Percentiles rank a stretch among this genome's conserved stretches.
phyloP scores from a whole-genome alignment of 2,888 invertebrate genomes.

The Agriopis aurantiaria region DNA sequence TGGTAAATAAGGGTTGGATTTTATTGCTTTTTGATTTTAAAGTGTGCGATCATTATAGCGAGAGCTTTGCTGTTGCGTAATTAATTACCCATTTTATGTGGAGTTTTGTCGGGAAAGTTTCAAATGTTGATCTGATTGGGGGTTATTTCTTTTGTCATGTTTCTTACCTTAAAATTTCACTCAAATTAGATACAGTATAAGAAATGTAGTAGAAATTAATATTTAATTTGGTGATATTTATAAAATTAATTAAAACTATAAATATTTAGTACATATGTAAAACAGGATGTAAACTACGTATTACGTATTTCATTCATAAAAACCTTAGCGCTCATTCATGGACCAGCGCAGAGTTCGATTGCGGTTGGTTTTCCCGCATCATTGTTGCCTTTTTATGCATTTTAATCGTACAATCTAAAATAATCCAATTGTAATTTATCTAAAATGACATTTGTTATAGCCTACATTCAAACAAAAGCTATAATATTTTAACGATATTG shows the following conservation, averaged over 20 bases:
- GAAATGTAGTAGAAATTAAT: too few species aligned
- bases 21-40: conserved; percentile 52
- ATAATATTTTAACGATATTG: background rate
- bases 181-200: background rate
- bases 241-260: background rate
- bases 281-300: conserved; percentile 13
- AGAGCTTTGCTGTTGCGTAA: conserved; percentile 23
- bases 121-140: background rate
- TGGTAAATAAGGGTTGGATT: conserved; percentile 67
- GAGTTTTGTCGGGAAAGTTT: conserved; percentile 11
- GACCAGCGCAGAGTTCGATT: conserved; percentile 10
- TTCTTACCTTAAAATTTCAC: too few species aligned
- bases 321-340: conserved; percentile 29
- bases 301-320: conserved; percentile 17
- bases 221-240: background rate
- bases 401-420: conserved; percentile 9
- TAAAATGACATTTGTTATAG: background rate
- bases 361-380: conserved; percentile 17
- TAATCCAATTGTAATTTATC: conserved; percentile 1
- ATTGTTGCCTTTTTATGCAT: conserved; percentile 23
- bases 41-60: conserved; percentile 36
- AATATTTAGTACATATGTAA: background rate
- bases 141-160: background rate
- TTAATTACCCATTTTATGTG: conserved; percentile 1
- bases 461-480: background rate